phyloP scores from a whole-genome alignment of 2,888 invertebrate genomes.

The Platycheirus rosarum region DNA sequence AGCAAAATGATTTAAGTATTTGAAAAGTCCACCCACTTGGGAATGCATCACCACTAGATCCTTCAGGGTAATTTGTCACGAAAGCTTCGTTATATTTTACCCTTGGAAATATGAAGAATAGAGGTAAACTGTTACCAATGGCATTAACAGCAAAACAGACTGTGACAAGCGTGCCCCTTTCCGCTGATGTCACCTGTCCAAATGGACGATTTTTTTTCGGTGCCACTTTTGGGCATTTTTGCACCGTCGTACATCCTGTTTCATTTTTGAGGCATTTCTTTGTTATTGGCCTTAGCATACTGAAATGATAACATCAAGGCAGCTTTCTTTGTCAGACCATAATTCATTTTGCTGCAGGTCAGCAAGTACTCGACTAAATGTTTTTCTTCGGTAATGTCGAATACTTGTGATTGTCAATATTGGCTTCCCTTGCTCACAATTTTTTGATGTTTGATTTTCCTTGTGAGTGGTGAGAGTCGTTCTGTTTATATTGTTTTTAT shows the following conservation, averaged over 20 bases:
- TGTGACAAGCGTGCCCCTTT: background rate
- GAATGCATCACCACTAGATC: background rate
- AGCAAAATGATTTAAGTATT: background rate
- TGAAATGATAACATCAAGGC: background rate
- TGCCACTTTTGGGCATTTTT: background rate
- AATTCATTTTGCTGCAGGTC: slow-evolving; percentile 7
- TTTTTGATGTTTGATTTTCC: background rate
- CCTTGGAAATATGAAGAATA: background rate
- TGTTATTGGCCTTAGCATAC: background rate
- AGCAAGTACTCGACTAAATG: background rate
- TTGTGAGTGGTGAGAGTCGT: background rate
- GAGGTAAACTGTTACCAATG: background rate
- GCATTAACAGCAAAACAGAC: background rate
- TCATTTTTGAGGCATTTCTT: background rate
- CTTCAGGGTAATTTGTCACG: background rate
- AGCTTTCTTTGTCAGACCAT: background rate
- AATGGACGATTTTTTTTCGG: background rate
- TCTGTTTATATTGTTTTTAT: background rate
- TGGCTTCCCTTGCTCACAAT: background rate
- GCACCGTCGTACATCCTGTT: background rate
- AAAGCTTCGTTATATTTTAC: background rate
- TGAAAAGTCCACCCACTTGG: background rate
- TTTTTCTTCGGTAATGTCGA: background rate
- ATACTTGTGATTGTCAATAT: background rate
- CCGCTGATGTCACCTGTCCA: background rate